Conservation (phyloP, 2,888 invertebrate genomes). For the Nomada flava region DNA sequence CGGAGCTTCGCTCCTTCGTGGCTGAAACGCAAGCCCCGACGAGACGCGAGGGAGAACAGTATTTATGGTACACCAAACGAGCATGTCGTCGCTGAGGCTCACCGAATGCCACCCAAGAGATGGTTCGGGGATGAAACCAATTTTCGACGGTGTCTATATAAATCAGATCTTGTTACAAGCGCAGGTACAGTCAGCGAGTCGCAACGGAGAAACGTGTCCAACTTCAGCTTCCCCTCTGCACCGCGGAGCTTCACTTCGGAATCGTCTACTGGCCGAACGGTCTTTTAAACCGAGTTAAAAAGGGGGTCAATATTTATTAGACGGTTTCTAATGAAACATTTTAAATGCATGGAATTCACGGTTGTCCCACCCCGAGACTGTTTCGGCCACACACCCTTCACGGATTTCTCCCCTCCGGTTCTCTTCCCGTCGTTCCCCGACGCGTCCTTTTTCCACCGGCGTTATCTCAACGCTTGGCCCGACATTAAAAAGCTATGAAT, state of each 20-base stretch:
- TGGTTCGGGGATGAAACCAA: slow-evolving; percentile 80
- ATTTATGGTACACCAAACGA: slow-evolving; percentile 75
- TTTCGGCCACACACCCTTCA: slow-evolving; percentile 40
- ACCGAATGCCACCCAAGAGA: slow-evolving; percentile 78
- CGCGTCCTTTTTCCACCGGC: slow-evolving; percentile 24
- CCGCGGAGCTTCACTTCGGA: slow-evolving; percentile 16
- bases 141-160: slow-evolving; percentile 81
- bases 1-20: slow-evolving; percentile 41
- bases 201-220: slow-evolving; percentile 37
- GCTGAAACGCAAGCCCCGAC: slow-evolving; percentile 37
- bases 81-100: slow-evolving; percentile 67
- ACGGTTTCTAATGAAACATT: slow-evolving; percentile 82
- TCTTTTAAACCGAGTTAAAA: slow-evolving; percentile 77
- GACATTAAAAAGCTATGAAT: slow-evolving; percentile 75
- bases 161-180: slow-evolving; percentile 83
- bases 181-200: slow-evolving; percentile 68
- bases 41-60: slow-evolving; percentile 57
- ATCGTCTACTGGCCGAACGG: slow-evolving; percentile 64
- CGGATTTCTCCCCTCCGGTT: slow-evolving; percentile 26
- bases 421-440: slow-evolving; percentile 6
- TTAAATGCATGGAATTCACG: slow-evolving; percentile 81
- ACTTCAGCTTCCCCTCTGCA: slow-evolving; percentile 2
- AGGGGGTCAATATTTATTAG: slow-evolving; percentile 81
- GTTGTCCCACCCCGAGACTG: slow-evolving; percentile 60
- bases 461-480: slow-evolving; percentile 52